A percentile compares a stretch with the other conserved stretches of the same genome.
Evolutionary conservation across 2,113 vertebrate genomes (phyloP).

Genomic region (Anas platyrhynchos): DNA sequence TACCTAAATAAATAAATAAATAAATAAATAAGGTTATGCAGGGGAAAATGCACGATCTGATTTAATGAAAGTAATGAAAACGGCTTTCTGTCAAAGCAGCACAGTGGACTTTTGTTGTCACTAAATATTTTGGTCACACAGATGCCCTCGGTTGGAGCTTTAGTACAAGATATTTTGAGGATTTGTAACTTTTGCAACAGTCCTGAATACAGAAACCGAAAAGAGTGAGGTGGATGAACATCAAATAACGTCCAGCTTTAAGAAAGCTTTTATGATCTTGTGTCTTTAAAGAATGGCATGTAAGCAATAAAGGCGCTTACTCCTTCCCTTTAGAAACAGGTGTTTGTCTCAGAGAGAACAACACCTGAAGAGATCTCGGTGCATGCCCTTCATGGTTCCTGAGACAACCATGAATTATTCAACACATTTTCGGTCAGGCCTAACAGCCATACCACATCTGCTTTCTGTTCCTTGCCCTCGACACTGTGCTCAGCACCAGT

Average conservation of each 20-base stretch:
- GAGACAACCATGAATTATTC: constrained; percentile 1
- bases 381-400: background rate
- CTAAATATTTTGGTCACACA: background rate
- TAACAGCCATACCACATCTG: background rate
- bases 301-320: background rate
- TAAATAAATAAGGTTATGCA: background rate
- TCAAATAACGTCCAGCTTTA: background rate
- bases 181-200: background rate
- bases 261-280: background rate
- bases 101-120: background rate
- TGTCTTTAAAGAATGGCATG: background rate
- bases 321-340: background rate
- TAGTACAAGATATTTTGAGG: background rate
- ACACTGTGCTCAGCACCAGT: background rate
- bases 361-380: background rate
- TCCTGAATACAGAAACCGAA: background rate
- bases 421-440: background rate
- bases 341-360: background rate
- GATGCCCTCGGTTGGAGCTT: background rate
- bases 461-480: background rate
- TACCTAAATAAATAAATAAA: background rate
- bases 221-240: background rate
- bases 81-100: background rate
- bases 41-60: background rate
- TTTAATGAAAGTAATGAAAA: background rate